A percentile compares a stretch with the other conserved stretches of the same genome.
Conservation (phyloP, 1,140 invertebrate genomes). For the Drosophila sp. region DNA sequence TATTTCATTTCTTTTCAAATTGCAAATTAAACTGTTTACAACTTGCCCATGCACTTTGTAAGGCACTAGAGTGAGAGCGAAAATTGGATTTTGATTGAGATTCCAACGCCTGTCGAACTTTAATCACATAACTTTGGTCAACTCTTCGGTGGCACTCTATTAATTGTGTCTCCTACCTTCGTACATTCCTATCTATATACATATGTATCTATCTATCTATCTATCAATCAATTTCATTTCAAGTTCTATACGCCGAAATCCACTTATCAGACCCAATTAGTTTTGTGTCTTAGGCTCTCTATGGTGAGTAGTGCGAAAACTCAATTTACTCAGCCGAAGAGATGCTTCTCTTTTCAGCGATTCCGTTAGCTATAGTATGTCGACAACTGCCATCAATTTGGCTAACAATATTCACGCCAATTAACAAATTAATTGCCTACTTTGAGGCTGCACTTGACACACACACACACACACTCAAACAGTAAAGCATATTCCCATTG, state of each 20-base stretch:
- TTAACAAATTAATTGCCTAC: conserved; percentile 78
- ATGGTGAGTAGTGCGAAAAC: conserved; percentile 43
- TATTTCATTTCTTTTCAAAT: too few species aligned
- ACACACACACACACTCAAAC: conserved; percentile 18
- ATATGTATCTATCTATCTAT: background rate
- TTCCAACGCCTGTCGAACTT: background rate
- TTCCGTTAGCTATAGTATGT: conserved; percentile 15
- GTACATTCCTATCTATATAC: background rate
- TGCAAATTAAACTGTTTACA: background rate
- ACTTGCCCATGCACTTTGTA: background rate
- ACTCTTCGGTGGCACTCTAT: conserved; percentile 5
- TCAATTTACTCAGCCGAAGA: conserved; percentile 49
- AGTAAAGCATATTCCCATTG: conserved; percentile 58
- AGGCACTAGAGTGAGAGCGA: too few species aligned
- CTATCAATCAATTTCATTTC: conserved; percentile 20
- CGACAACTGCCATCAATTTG: conserved; percentile 65
- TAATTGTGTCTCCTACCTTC: conserved; percentile 4
- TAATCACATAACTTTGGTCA: conserved; percentile 11
- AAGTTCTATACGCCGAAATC: conserved; percentile 10
- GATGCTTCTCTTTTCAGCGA: conserved; percentile 26
- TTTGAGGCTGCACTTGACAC: conserved; percentile 57
- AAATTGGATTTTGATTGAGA: background rate
- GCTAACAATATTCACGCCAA: conserved; percentile 67
- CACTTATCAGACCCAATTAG: conserved; percentile 42
- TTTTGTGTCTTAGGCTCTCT: conserved; percentile 5